These are phyloP conservation scores for Graphium colonna DNA, from an alignment of 2,888 invertebrate genomes.

Conservation along the genomic window DNA sequence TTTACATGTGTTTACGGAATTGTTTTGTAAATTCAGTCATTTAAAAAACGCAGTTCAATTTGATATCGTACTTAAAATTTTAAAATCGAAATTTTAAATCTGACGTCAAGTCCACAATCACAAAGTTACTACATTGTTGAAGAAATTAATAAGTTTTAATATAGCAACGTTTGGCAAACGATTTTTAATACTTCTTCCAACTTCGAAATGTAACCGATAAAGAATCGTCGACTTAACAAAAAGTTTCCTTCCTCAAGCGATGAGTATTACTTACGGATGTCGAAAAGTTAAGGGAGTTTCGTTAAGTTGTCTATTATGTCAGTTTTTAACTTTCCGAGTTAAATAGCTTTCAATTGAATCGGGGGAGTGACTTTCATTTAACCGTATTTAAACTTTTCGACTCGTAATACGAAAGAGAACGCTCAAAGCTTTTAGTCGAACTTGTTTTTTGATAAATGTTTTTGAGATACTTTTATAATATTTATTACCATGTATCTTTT, in stretches of 20 bases:
- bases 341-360: slow-evolving; percentile 1
- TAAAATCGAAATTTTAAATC: no score
- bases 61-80: no score
- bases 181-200: not conserved
- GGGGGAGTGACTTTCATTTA: not conserved
- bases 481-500: no score
- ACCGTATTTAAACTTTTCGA: not conserved
- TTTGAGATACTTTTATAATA: no score
- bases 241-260: not conserved
- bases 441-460: not conserved
- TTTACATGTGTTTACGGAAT: no score
- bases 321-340: not conserved
- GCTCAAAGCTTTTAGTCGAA: not conserved
- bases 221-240: not conserved
- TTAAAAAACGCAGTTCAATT: no score
- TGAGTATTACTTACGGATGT: not conserved
- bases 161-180: no score
- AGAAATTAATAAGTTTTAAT: no score
- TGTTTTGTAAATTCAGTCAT: no score
- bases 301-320: not conserved
- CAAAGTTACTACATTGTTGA: no score
- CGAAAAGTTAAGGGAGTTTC: not conserved
- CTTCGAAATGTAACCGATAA: not conserved
- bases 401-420: not conserved
- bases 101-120: no score